Base-by-base conservation (phyloP, 2,888 invertebrate genomes). In the Imbricaverruca yamaguchii region DNA sequence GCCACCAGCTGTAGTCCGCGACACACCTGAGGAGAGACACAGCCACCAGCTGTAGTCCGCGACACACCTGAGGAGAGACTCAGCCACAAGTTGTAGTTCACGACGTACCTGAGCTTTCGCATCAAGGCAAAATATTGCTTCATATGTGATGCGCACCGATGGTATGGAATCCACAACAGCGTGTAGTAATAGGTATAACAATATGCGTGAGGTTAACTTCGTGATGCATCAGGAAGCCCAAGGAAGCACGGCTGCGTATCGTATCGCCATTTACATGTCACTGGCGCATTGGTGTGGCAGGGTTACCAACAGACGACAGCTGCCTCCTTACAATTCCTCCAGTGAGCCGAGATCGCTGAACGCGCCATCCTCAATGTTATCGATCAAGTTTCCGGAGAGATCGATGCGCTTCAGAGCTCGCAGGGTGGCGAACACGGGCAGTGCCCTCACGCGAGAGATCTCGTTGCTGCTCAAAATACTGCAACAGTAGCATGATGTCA, bases 391-490 rank as follows among this genome's bases (percentile, higher is more conserved):
- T 57, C n/a, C 79, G 12, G 57, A 18, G n/a, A 79, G 79, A 25
- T 79, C 57, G 7, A 79, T 10, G 6, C 25, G 21, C 15, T 56
- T 79, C 57, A 79, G 56, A 13, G n/a, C 7, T 11, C 23, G 12
- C 57, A 79, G 79, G n/a, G n/a, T 12, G n/a, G 57, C 21, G 15
- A 79, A 79, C 11, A 56, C 79, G 12, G 79, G 57, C 56, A 15
- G 4, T 7, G 79, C 23, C 0, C 57, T 12, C 7, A 79, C 79
- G 23, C 57, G 11, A 13, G 79, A 57, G 23, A 79, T 79, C 25
- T 79, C 79, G 79, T 79, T 79, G 25, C 15, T 79, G 56, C 79
- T 56, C 79, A 79, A 18, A 9, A 79, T 79, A 0, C 79, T 79
- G 56, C 53, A 67, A n/a, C 39, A 39, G 39, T 39, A 39, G 1